Base-by-base conservation (phyloP, 1,140 invertebrate species). In the Brachystomella parvula region DNA sequence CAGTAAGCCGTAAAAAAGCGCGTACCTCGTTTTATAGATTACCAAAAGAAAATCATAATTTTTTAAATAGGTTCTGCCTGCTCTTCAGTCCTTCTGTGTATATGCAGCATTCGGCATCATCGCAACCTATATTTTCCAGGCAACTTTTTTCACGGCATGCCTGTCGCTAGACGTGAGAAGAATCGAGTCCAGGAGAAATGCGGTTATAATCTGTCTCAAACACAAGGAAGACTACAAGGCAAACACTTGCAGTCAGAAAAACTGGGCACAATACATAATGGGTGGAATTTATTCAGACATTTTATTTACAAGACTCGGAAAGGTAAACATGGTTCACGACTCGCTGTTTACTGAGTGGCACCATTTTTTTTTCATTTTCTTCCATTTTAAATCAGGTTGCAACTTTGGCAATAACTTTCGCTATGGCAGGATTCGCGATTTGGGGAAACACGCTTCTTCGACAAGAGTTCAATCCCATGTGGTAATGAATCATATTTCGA, bases 121-220 rank as follows among this genome's bases (percentile, higher is more conserved):
- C 30, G 83, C 87, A 65, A 87, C 87, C 12, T 90, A 86, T 77
- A 76, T 89, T 35, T 84, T 87, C 70, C 86, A 71, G 57, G 81
- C 88, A 3, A 89, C 88, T 6, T 86, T 90, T 77, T 90, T 89
- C 77, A 82, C 88, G n/a, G 87, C 87, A 1, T 83, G 85, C 63
- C 85, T 90, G 71, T 83, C 85, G 0, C 75, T 90, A 60, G 88
- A 90, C 74, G 79, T 86, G 56, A 79, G 75, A 75, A 81, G 88
- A 75, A 79, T 88, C 24, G 80, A 83, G 69, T 73, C 74, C 0
- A 83, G 82, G 62, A 76, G 85, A 73, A 88, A 90, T 77, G 85
- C 86, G 15, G 74, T 87, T 47, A 39, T 88, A 1, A 82, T 84
- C 26, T 90, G 88, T 74, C 84, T 85, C 62, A 77, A 79, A 68